These are phyloP conservation scores for Anarhynchus alexandrinus DNA, from an alignment of 2,113 vertebrate genomes.

Conservation along the genomic window DNA sequence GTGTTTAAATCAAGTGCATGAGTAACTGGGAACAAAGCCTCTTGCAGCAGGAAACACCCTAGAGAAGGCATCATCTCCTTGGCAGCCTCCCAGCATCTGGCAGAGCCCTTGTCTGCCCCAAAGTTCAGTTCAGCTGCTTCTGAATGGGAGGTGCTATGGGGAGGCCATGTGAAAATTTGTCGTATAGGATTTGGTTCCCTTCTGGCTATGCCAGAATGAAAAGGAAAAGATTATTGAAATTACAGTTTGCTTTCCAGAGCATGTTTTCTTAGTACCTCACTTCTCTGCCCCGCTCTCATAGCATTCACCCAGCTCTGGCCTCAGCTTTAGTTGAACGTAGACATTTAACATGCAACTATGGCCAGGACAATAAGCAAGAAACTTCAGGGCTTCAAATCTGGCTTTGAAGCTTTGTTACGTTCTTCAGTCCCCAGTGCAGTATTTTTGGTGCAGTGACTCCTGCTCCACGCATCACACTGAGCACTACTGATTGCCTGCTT, in stretches of 20 bases:
- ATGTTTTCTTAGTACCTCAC: not conserved
- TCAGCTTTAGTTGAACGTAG: not conserved
- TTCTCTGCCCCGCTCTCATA: not conserved
- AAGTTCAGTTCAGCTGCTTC: not conserved
- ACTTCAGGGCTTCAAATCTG: not conserved
- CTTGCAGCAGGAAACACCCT: not conserved
- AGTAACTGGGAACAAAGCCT: not conserved
- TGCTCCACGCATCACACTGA: accelerated
- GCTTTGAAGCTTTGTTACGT: not conserved
- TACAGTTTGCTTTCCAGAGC: not conserved
- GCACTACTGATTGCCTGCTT: not conserved
- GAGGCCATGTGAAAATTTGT: not conserved
- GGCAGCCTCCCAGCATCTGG: not conserved
- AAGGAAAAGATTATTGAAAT: not conserved
- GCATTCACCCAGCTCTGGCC: not conserved
- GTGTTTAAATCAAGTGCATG: not conserved
- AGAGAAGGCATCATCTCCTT: not conserved
- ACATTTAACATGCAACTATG: accelerated
- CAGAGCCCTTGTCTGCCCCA: not conserved
- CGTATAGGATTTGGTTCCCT: not conserved
- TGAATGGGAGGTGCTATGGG: not conserved
- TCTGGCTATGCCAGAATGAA: not conserved
- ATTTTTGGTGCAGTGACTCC: not conserved
- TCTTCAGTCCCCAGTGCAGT: not conserved
- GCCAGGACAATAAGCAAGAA: not conserved